phyloP scores from a whole-genome alignment of 1,140 invertebrate genomes.

The Doryteuthis pealeii region DNA sequence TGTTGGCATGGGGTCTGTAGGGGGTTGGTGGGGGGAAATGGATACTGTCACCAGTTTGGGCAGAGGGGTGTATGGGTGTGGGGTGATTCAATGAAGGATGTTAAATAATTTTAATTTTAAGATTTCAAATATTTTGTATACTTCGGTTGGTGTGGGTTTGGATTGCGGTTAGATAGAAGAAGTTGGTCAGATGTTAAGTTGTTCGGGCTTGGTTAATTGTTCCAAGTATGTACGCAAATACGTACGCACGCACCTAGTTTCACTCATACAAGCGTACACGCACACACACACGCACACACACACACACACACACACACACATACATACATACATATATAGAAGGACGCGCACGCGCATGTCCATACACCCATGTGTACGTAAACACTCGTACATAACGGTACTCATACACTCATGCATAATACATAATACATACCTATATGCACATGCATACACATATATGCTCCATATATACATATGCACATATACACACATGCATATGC shows the following conservation, averaged over 20 bases:
- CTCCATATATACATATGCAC: not conserved
- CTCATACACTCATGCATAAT: too few relatives aligned
- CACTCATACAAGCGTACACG: not conserved
- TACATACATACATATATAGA: not conserved
- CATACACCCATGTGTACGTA: not conserved
- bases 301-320: constrained; percentile 9
- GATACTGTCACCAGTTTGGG: too few relatives aligned
- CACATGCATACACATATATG: not conserved
- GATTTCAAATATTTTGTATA: too few relatives aligned
- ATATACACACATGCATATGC: not conserved
- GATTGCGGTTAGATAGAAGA: too few relatives aligned
- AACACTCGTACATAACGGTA: not conserved
- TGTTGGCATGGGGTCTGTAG: too few relatives aligned
- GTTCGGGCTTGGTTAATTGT: too few relatives aligned
- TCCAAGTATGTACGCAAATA: not conserved
- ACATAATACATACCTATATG: not conserved
- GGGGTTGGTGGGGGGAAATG: too few relatives aligned
- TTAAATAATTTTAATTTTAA: too few relatives aligned
- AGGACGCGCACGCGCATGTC: not conserved
- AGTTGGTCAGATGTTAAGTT: too few relatives aligned
- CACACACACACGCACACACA: constrained; percentile 5
- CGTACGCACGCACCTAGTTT: not conserved
- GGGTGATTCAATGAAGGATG: too few relatives aligned
- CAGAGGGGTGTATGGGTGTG: too few relatives aligned
- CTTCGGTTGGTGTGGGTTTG: too few relatives aligned